Base-by-base conservation (phyloP, 2,113 vertebrate species). In the Uria lomvia region DNA sequence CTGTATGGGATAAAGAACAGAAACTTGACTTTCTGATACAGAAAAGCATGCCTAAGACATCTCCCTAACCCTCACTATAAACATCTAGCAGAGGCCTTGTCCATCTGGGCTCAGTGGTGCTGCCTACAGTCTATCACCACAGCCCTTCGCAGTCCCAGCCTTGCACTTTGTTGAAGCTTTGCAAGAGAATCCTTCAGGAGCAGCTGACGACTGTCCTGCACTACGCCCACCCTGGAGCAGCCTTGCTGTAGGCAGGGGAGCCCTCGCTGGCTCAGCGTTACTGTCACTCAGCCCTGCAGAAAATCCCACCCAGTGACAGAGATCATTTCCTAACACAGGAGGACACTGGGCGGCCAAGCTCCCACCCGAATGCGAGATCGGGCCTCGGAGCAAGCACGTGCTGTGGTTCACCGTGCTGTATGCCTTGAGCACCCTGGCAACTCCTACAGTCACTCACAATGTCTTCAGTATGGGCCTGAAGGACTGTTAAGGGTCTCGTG, bases 181-280 rank as follows among this genome's bases (percentile, higher is more conserved):
- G 42, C 55, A 83, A 43, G 9, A 52, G 47, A 36, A 49, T 12
- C 18, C 40, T 73, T 47, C 42, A 79, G 58, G 88, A 9, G 49
- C 36, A 93, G 40, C 45, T 66, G 62, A 24, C 11, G 56, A 49
- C 15, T 71, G 55, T 24, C 38, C 47, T 76, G 56, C 27, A 29
- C 32, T 36, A 13, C 0, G 1, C 9, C 40, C 29, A 50, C 10
- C 26, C 29, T 50, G 43, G 15, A 62, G 15, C 1, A 67, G 47
- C 40, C 36, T 68, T 77, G 23, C 65, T 87, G 27, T 29, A 68
- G 45, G 58, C 24, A 85, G 19, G 36, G 34, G 12, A 93, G 49
- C 38, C 43, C 71, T 70, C 75, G 9, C 18, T 50, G 27, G 26
- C 20, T 18, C 68, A 9, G 22, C 2, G 22, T n/a, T 81, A 60